Base-by-base conservation (phyloP, 2,113 vertebrate species). In the Phyllostomus discolor region DNA sequence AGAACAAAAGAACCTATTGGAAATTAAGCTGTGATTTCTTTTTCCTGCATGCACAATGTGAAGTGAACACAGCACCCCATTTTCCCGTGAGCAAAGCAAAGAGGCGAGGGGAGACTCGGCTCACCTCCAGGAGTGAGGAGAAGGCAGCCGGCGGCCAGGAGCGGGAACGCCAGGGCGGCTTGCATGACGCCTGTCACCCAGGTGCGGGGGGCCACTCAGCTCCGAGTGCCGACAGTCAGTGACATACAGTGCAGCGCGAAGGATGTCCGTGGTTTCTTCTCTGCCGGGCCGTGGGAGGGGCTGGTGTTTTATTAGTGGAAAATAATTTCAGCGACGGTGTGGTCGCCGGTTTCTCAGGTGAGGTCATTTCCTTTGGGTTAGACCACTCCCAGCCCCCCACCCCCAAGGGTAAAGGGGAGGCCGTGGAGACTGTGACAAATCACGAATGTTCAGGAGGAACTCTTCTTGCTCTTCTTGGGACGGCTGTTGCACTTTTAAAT, bases 231-330 rank as follows among this genome's bases (percentile, higher is more conserved):
- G 50, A 67, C 8, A 28, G 70, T 62, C 8, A 28, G 70, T 62
- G 46, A 70, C 20, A 33, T 26, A 46, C 26, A 76, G 48, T 31
- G 9, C 91, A 38, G 80, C 46, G 24, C n/a, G 80, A n/a, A 95
- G 59, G 92, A 85, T 94, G 66, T 93, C 86, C 67, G 43, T 62
- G 70, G 52, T 57, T 59, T 57, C 38, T 89, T 84, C 33, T 85
- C 64, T 91, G 64, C 17, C 59, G 22, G 22, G 46, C 52, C 79
- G 26, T 31, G 70, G n/a, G 90, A 80, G 64, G 69, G 50, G 66
- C 57, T 89, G 90, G 35, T 76, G 59, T 92, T 91, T 92, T 66
- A 78, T 81, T 92, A 66, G 31, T 95, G 64, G 90, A 87, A 97
- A 88, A 79, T 11, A 26, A 70, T 85, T 88, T 91, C 69, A 80